Base-by-base conservation (phyloP, 2,113 vertebrate species). In the Ageneiosus marmoratus region DNA sequence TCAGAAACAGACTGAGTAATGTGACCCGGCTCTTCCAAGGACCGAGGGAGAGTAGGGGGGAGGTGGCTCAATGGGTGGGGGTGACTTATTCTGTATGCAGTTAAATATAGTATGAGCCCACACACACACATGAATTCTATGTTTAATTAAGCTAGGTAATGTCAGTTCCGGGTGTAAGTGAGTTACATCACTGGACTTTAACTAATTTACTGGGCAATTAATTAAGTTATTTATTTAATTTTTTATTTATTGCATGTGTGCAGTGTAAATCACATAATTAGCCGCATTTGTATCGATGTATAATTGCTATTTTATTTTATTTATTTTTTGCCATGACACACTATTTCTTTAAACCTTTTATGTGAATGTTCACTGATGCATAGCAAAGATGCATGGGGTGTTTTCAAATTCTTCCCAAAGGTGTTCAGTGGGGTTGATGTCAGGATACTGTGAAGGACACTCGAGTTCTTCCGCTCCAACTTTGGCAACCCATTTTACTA, bases 91-190 rank as follows among this genome's bases (percentile, higher is more conserved):
- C 92, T 94, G 95, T 95, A 96, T 96, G 92, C 92, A 92, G 94
- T 94, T 99, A 99, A 96, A 97, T 96, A 96, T 99, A 98, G 97
- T 92, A 84, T 90, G 27, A 83, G 67, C 50, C 22, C 65, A 91
- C 94, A 93, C 94, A 93, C 92, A 95, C 91, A 86, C 90, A 50
- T 63, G 50, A n/a, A n/a, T n/a, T n/a, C 78, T 69, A 79, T 65
- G 22, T 67, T 51, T 79, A 51, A 16, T 67, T 44, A 51, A 79
- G 41, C 60, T 67, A 5, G 55, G 22, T 69, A 69, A 44, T 69
- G 65, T 46, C 69, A 72, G 41, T 69, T 69, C 18, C 16, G 8
- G 65, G 18, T 37, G 65, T 22, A 69, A 69, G 2, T 41, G 65
- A 29, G 24, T 10, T 11, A 27, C 7, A 60, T 63, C 15, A 18